A percentile compares a stretch with the other conserved stretches of the same genome.
Conservation (phyloP, 2,888 invertebrate species). For the Agriotes lineatus region DNA sequence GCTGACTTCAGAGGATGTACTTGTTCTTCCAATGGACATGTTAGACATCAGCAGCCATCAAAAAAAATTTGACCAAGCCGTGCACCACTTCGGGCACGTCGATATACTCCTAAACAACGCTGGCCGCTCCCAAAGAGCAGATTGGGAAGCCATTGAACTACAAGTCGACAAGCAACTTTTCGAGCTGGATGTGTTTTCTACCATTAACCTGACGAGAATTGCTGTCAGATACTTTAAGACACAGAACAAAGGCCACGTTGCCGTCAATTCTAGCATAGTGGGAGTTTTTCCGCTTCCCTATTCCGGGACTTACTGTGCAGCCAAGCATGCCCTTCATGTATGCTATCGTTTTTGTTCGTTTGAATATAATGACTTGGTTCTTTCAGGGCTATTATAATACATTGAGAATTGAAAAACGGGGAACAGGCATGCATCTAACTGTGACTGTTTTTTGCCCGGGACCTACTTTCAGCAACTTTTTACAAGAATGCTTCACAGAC, state of each 20-base stretch:
- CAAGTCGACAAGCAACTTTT: slow-evolving; percentile 81
- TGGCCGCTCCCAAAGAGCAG: slow-evolving; percentile 81
- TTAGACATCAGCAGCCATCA: slow-evolving; percentile 72
- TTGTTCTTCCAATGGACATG: slow-evolving; percentile 79
- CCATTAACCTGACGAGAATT: slow-evolving; percentile 77
- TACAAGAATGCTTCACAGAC: slow-evolving; percentile 77
- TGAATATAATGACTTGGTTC: not conserved
- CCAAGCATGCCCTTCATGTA: slow-evolving; percentile 84
- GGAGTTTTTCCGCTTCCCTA: slow-evolving; percentile 77
- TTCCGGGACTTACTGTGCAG: slow-evolving; percentile 78
- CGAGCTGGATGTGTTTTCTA: slow-evolving; percentile 82
- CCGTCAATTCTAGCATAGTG: slow-evolving; percentile 80
- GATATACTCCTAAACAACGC: slow-evolving; percentile 87
- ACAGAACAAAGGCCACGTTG: slow-evolving; percentile 76
- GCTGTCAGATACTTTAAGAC: slow-evolving; percentile 75
- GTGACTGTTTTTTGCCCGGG: slow-evolving; percentile 83
- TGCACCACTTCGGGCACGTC: slow-evolving; percentile 77
- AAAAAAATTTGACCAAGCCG: slow-evolving; percentile 71
- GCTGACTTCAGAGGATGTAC: slow-evolving; percentile 72
- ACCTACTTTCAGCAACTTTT: slow-evolving; percentile 78
- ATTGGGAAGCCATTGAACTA: slow-evolving; percentile 78
- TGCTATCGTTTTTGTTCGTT: not conserved
- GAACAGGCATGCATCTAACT: slow-evolving; percentile 67
- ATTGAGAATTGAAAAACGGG: slow-evolving; percentile 72
- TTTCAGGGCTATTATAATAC: slow-evolving; percentile 77